phyloP scores from a whole-genome alignment of 2,113 vertebrate species.

The Ictalurus furcatus region DNA sequence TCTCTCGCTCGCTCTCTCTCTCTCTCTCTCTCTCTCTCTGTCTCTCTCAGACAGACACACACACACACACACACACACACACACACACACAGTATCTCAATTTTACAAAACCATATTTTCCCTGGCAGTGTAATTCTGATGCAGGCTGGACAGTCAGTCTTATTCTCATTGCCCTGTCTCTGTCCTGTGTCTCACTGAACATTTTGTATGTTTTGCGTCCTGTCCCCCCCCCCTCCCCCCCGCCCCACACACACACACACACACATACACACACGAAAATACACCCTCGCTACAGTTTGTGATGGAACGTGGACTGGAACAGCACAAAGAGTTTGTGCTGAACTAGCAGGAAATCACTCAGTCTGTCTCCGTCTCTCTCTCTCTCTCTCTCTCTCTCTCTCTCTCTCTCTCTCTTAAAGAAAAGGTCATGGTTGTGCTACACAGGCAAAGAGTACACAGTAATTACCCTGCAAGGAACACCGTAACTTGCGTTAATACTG shows the following conservation, averaged over 20 bases:
- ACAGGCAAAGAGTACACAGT: constrained; percentile 37
- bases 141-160: constrained; percentile 29
- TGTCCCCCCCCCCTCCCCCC: neutral
- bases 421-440: constrained; percentile 44
- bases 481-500: constrained; percentile 33
- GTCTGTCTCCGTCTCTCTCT: constrained; percentile 27
- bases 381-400: neutral
- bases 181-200: constrained; percentile 46
- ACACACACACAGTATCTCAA: neutral
- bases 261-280: neutral
- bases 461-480: constrained; percentile 35
- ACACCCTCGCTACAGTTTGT: constrained; percentile 33
- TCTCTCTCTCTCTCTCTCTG: constrained; percentile 32
- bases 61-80: neutral
- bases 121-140: constrained; percentile 26
- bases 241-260: neutral
- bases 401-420: neutral
- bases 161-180: constrained; percentile 22
- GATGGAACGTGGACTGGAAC: constrained; percentile 55
- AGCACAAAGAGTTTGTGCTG: constrained; percentile 67
- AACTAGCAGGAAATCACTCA: constrained; percentile 55
- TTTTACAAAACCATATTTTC: constrained; percentile 23
- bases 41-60: neutral
- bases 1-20: constrained; percentile 43
- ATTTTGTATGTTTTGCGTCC: constrained; percentile 40